Conservation (phyloP, 2,888 invertebrate species). For the Polydrusus tereticollis region DNA sequence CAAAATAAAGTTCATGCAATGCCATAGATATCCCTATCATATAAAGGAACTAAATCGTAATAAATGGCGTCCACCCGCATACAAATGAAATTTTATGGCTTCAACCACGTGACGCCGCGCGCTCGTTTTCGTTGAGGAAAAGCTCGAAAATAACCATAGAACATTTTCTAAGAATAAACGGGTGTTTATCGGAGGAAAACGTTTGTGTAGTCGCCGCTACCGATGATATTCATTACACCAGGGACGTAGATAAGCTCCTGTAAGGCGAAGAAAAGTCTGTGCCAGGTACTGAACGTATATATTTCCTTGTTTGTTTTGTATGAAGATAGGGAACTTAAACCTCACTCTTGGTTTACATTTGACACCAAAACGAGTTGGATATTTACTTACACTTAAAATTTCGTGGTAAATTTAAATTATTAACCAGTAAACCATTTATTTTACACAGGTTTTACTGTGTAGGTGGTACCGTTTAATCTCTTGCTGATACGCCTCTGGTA, state of each 20-base stretch:
- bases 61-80: conserved; percentile 17
- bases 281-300: too few relatives aligned
- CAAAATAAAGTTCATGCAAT: not conserved
- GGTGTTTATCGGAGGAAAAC: conserved; percentile 39
- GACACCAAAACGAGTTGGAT: too few relatives aligned
- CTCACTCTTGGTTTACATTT: too few relatives aligned
- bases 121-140: conserved; percentile 32
- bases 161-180: conserved; percentile 31
- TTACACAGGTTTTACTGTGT: too few relatives aligned
- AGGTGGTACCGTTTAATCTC: too few relatives aligned
- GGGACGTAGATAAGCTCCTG: not conserved
- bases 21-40: not conserved
- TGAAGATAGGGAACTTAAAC: too few relatives aligned
- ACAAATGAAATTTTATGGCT: conserved; percentile 19
- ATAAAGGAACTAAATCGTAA: not conserved
- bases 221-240: conserved; percentile 32
- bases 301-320: too few relatives aligned
- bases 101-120: conserved; percentile 18
- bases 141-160: conserved; percentile 32
- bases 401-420: too few relatives aligned
- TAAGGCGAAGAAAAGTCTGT: too few relatives aligned
- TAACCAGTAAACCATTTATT: too few relatives aligned
- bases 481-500: not conserved
- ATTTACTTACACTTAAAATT: too few relatives aligned
- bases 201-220: conserved; percentile 18